Percentiles rank a stretch among this genome's conserved stretches.
Evolutionary conservation across 2,888 invertebrate genomes (phyloP).

Genomic region (Eueremaeus valkanovi): DNA sequence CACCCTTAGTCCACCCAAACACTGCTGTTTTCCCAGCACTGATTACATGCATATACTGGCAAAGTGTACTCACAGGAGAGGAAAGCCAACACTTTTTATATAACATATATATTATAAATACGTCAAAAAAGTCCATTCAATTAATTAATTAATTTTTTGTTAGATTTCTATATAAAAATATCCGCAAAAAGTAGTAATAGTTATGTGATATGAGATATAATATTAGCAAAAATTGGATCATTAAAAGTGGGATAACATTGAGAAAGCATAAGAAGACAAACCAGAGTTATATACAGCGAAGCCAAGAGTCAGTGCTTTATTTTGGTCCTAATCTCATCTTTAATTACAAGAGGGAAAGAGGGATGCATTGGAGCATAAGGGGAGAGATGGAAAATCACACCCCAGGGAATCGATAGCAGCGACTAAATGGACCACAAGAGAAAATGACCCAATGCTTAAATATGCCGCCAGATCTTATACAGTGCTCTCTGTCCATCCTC

Average conservation of each 20-base stretch:
- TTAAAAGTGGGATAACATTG: not conserved
- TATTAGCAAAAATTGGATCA: constrained; percentile 29
- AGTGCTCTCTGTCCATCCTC: not conserved
- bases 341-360: constrained; percentile 35
- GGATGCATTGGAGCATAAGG: constrained; percentile 29
- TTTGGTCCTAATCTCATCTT: constrained; percentile 34
- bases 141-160: constrained; percentile 29
- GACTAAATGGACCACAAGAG: constrained; percentile 37
- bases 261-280: not conserved
- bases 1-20: constrained; percentile 36
- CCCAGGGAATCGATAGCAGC: constrained; percentile 27
- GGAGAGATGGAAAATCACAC: constrained; percentile 36
- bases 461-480: no score
- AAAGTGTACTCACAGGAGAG: constrained; percentile 31
- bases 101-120: constrained; percentile 4
- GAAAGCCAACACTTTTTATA: constrained; percentile 24
- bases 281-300: not conserved
- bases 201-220: constrained; percentile 3
- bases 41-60: constrained; percentile 31
- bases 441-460: constrained; percentile 30
- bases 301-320: not conserved
- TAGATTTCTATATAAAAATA: constrained; percentile 6
- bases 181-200: not conserved
- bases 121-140: constrained; percentile 15
- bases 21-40: constrained; percentile 32